These are phyloP conservation scores for Himalopsyche anomala DNA, from an alignment of 2,888 invertebrate genomes.

Conservation along the genomic window DNA sequence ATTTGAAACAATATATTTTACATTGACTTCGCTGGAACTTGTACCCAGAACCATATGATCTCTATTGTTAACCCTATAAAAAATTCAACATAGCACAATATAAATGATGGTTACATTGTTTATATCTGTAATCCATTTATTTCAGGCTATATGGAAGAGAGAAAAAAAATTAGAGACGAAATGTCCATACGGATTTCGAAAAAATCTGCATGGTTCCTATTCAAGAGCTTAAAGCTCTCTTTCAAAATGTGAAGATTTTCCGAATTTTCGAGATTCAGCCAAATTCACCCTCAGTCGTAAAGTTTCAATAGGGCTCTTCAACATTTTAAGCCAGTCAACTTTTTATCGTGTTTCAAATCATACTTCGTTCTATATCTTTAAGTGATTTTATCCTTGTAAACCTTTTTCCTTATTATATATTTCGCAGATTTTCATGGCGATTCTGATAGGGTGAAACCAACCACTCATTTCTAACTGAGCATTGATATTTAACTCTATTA, in stretches of 20 bases:
- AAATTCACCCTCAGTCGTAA: constrained; percentile 12
- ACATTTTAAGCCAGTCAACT: constrained; percentile 34
- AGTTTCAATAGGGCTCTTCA: constrained; percentile 25
- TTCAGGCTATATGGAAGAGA: neutral
- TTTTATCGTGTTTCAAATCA: constrained; percentile 16
- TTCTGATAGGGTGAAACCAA: too few species aligned
- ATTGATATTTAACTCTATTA: too few species aligned
- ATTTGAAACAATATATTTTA: too few species aligned
- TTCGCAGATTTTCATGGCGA: too few species aligned
- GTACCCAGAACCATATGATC: too few species aligned
- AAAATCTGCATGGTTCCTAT: neutral
- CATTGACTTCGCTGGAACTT: too few species aligned
- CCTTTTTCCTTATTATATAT: neutral
- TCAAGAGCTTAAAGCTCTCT: neutral
- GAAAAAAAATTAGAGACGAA: neutral
- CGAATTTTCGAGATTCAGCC: neutral
- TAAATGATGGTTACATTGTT: too few species aligned
- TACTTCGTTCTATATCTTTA: constrained; percentile 8
- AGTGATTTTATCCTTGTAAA: constrained; percentile 11
- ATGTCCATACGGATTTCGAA: neutral
- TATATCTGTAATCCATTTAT: too few species aligned
- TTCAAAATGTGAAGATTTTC: constrained; percentile 21
- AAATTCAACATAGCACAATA: too few species aligned
- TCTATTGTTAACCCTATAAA: too few species aligned
- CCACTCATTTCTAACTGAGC: too few species aligned